Evolutionary conservation across 2,113 vertebrate species (phyloP), one percentile per base, ranked within the genome.

Genomic region (Nyctereutes procyonoides): DNA sequence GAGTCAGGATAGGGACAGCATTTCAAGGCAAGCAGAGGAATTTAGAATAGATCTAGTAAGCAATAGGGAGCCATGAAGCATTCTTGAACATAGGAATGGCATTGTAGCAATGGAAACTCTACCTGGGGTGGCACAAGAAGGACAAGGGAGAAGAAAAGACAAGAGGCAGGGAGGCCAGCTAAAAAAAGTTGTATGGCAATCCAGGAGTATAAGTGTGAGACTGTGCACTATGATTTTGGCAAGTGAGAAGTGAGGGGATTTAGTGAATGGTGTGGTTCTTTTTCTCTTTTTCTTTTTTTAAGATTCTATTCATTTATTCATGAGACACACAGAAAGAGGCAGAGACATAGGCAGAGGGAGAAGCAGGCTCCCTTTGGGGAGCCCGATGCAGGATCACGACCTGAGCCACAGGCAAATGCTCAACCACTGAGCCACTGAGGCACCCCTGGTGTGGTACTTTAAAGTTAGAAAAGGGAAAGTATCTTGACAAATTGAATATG

Each of bases 381-480:
- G 43, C 43, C 43, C 43, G 43, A 43, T 43, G 7, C 43, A 43
- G 43, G 43, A 43, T 43, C 43, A 43, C 43, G 7, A 43, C 43
- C 43, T 43, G 1, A 43, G 43, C 6, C 43, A 43, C 43, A 43
- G 7, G 43, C 43, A 43, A 7, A 43, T 43, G 43, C 6, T 43
- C 43, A 43, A 43, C 43, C 43, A 43, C 43, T 43, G 43, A 43
- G 43, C 43, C 43, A 43, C 43, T 43, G 43, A 43, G 43, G 43
- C 43, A 7, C 7, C 43, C 43, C 43, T 4, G 2, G 67, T 1
- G 12, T 15, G 32, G 2, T 83, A 60, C 90, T 84, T 93, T 74
- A 76, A 88, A 73, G 14, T 43, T 81, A 96, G 56, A 69, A 81
- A 90, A 79, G 51, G 93, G 65, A 93, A 91, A 8, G 22, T 32